Evolutionary conservation across 2,888 invertebrate species (phyloP).

Genomic region (Oxytorus armatus): DNA sequence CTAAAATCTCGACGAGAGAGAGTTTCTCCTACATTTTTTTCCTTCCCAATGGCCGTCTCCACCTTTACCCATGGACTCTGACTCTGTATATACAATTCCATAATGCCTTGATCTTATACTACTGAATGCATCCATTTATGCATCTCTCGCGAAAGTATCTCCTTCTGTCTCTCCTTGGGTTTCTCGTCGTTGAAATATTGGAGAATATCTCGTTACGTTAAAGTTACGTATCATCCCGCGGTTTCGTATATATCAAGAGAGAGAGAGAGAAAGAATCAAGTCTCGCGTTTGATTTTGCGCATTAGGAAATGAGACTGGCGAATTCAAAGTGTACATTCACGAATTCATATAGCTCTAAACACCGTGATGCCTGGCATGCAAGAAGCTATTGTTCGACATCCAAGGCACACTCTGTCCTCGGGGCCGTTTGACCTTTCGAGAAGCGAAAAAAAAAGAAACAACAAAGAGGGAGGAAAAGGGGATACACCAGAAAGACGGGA

Average conservation of each 20-base stretch:
- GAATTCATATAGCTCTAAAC: constrained; percentile 40
- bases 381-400: constrained; percentile 62
- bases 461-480: background rate
- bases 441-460: constrained; percentile 27
- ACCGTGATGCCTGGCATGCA: constrained; percentile 31
- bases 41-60: background rate
- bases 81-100: background rate
- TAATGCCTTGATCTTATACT: constrained; percentile 38
- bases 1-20: background rate
- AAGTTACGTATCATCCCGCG: constrained; percentile 53
- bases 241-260: constrained; percentile 1
- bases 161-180: constrained; percentile 15
- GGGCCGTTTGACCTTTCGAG: constrained; percentile 61
- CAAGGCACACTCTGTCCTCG: constrained; percentile 53
- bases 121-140: constrained; percentile 59
- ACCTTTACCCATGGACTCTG: constrained; percentile 24
- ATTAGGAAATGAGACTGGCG: constrained; percentile 49
- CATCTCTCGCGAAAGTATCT: constrained; percentile 56
- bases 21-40: constrained; percentile 4
- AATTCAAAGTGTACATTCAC: constrained; percentile 51
- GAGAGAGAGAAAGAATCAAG: constrained; percentile 12
- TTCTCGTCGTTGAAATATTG: constrained; percentile 33
- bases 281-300: constrained; percentile 31
- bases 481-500: constrained; percentile 31
- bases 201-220: constrained; percentile 55